Evolutionary conservation across 2,888 invertebrate genomes (phyloP), one percentile per base, ranked within the genome.

Genomic region (Cetonia aurata): DNA sequence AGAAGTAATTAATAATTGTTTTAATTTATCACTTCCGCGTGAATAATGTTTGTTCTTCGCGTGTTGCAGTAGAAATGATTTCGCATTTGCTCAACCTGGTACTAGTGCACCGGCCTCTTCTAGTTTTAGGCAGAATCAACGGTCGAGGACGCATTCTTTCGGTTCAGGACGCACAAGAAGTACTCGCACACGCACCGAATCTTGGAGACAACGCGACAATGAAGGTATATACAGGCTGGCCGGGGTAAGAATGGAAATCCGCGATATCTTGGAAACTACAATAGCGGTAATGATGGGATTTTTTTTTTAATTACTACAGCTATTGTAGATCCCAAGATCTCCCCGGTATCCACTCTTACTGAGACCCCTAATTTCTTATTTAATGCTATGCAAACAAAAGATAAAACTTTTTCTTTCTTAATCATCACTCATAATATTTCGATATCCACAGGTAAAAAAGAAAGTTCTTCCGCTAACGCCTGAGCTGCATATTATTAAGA

Each of bases 61-160:
- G 1, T 57, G 12, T 17, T 12, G 13, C 33, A 71, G 52, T 53
- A 71, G 71, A 17, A 60, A 56, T 65, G 76, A 78, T 71, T 75
- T 76, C 71, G 76, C 76, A 60, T 79, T 77, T 74, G 78, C 80
- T 59, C 82, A 83, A 77, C 80, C 83, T 25, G 83, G 83, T 48
- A 83, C 83, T n/a, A 84, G 84, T 75, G 83, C 84, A 52, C 83
- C 84, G 31, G 81, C 82, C 25, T 80, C 74, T 33, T 74, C 79
- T 50, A 79, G 80, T 25, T 80, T 80, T 72, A 80, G 79, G 67
- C 78, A 77, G 50, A 76, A 79, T 60, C 60, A 74, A 13, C 77
- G 83, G 72, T 77, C 78, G 72, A 83, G 84, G 70, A 82, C 84
- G 52, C 82, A 83, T 65, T 84, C 84, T 10, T 82, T 84, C 72